Conservation (phyloP, 2,888 invertebrate genomes). For the Cheilosia vernalis region DNA sequence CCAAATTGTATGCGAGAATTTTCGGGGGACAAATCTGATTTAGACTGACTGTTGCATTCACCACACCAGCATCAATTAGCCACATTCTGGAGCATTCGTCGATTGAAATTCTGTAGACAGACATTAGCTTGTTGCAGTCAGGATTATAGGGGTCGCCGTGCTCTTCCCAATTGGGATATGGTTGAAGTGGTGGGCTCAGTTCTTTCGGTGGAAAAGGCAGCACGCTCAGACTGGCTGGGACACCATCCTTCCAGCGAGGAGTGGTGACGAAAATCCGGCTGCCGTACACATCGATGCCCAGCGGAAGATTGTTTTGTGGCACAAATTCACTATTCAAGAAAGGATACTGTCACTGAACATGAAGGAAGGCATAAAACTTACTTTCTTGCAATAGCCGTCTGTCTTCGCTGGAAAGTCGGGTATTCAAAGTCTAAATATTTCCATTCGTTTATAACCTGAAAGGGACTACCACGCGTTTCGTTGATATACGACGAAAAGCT, state of each 20-base stretch:
- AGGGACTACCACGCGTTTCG: conserved; percentile 42
- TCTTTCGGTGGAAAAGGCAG: conserved; percentile 86
- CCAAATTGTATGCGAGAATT: conserved; percentile 89
- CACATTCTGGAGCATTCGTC: conserved; percentile 90
- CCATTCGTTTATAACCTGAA: conserved; percentile 88
- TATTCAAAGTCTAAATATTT: conserved; percentile 90
- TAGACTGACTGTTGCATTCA: conserved; percentile 87
- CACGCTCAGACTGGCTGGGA: conserved; percentile 89
- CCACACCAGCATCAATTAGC: conserved; percentile 92
- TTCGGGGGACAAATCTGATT: conserved; percentile 90
- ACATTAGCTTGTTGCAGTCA: conserved; percentile 88
- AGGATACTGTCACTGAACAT: background rate
- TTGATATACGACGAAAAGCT: background rate
- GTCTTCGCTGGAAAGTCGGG: conserved; percentile 85
- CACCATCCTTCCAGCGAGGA: conserved; percentile 90
- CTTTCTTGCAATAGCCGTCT: conserved; percentile 86
- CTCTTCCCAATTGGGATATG: conserved; percentile 89
- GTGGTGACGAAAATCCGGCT: conserved; percentile 89
- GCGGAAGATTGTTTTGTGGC: conserved; percentile 89
- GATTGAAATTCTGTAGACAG: conserved; percentile 90
- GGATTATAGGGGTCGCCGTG: conserved; percentile 81
- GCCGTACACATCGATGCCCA: conserved; percentile 89
- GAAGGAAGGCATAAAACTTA: conserved; percentile 77
- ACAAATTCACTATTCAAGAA: conserved; percentile 85
- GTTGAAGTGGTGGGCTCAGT: conserved; percentile 87